These are phyloP conservation scores for Microtus montanus DNA, from an alignment of 2,113 vertebrate genomes.

Conservation along the genomic window DNA sequence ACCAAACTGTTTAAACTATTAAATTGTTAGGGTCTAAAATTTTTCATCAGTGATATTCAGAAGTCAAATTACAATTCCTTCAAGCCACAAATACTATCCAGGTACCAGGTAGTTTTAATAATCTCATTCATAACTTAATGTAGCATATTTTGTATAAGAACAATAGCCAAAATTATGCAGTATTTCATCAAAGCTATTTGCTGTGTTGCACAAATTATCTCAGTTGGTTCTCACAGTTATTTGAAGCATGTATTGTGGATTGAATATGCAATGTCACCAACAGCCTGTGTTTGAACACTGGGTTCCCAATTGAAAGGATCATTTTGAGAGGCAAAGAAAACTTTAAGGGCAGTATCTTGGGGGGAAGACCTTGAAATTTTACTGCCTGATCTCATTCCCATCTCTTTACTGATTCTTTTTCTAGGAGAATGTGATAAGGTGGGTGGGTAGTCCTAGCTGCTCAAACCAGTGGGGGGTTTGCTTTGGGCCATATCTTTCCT, in stretches of 20 bases:
- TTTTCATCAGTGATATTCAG: neutral
- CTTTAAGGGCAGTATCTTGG: neutral
- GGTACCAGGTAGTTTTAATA: neutral
- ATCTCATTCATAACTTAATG: neutral
- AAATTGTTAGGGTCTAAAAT: neutral
- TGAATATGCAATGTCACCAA: neutral
- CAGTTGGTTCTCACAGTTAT: neutral
- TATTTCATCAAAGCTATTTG: neutral
- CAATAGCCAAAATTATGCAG: neutral
- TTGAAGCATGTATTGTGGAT: neutral
- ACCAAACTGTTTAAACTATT: neutral
- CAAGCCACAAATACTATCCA: neutral
- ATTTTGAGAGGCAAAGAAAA: neutral
- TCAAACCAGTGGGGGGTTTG: neutral
- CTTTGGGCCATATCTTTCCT: neutral
- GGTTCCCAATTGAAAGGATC: neutral
- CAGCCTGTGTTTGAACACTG: neutral
- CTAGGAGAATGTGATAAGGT: neutral
- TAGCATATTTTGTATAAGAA: neutral
- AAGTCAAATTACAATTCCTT: neutral
- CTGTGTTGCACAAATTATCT: neutral
- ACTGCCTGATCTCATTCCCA: neutral
- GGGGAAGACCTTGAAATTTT: neutral
- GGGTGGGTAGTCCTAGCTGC: neutral
- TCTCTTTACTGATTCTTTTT: neutral